Evolutionary conservation across 92 coral and sea anemone genomes (phyloP).

Genomic region (Zoanthus sansibaricus): DNA sequence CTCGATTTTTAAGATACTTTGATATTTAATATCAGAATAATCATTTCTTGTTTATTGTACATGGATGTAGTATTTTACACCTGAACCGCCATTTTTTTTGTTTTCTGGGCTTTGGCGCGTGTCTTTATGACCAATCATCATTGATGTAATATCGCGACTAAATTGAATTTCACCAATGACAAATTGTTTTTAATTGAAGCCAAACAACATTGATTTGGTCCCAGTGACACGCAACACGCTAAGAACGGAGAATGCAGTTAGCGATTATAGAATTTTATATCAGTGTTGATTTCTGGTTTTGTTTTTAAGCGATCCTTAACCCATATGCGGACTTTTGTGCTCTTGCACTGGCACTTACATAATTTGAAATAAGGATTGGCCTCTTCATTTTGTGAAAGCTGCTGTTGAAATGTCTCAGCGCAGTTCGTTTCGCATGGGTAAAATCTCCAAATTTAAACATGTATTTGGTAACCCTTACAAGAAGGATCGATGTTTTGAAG

Average conservation of each 20-base stretch:
- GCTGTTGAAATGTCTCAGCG: conserved; percentile 58
- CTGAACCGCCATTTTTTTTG: neutral
- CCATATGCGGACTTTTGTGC: conserved; percentile 36
- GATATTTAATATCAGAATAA: no score
- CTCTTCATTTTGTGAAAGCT: neutral
- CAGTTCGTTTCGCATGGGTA: conserved; percentile 78
- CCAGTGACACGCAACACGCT: conserved; percentile 52
- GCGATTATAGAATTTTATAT: conserved; percentile 14
- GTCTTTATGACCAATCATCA: conserved; percentile 42
- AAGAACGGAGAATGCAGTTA: neutral
- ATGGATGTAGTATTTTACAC: no score
- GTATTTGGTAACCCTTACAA: conserved; percentile 93
- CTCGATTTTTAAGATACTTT: no score
- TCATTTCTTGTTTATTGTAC: no score
- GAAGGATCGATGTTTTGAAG: conserved; percentile 95
- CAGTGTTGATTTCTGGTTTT: conserved; percentile 18
- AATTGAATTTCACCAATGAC: conserved; percentile 23
- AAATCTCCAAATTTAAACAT: conserved; percentile 91
- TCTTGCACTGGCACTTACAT: neutral
- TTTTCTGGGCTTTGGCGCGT: conserved; percentile 55
- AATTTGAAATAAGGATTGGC: conserved; percentile 16
- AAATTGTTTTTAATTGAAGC: neutral
- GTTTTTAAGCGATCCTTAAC: conserved; percentile 35
- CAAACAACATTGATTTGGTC: conserved; percentile 7
- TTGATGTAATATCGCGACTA: conserved; percentile 17